Base-by-base conservation (phyloP, 2,113 vertebrate genomes). In the Mellivora capensis region DNA sequence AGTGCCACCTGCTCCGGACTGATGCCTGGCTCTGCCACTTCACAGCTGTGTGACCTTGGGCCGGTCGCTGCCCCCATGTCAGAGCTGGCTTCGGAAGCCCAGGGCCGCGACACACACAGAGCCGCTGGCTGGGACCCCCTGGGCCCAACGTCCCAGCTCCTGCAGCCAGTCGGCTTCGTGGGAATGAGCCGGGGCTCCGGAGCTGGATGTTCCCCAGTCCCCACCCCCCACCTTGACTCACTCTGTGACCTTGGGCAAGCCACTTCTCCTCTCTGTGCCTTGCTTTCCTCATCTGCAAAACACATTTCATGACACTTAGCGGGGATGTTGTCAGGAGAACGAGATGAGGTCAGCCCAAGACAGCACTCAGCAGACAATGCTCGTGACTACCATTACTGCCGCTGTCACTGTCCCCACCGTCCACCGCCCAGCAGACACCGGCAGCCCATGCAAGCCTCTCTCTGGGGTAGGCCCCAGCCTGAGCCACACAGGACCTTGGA, bases 311-410 rank as follows among this genome's bases (percentile, higher is more conserved):
- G 13, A 49, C 37, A n/a, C 31, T n/a, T 37, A 20, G 13, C 49
- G 13, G 7, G 54, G 25, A 29, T 3, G 12, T 12, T 47, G 27
- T 52, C 37, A 1, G 25, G 49, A 90, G 77, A 14, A 57, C 3
- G 2, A 64, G 91, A 76, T 25, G 44, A 61, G 49, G n/a, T 3
- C 14, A 96, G 8, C 2, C 21, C 6, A 15, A 25, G 80, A 71
- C 3, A 10, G 4, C 0, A 0, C 25, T 21, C 52, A 21, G 34
- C n/a, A 14, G 39, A 10, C 7, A 3, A 0, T 7, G 14, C 44
- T 25, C 27, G 74, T 47, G 10, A 3, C 29, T n/a, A 2, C 13
- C 12, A 61, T 11, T 3, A 29, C 3, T 9, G 39, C 71, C 3
- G 37, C 47, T 2, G 18, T 18, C 0, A 1, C 0, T 3, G 15